Conservation (phyloP, 2,888 invertebrate species). For the Meteorus colon region DNA sequence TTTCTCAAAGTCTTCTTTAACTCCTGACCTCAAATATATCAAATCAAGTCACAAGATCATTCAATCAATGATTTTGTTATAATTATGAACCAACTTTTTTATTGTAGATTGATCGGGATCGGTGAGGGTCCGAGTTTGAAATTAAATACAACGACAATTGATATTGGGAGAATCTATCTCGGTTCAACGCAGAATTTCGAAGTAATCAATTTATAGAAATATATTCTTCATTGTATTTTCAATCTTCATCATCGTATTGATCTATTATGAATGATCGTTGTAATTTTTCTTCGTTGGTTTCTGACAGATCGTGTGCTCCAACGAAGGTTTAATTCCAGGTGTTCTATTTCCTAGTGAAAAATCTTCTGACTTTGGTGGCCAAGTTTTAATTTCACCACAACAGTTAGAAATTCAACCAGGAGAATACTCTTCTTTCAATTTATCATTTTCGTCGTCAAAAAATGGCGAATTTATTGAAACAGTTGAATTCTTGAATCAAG, state of each 20-base stretch:
- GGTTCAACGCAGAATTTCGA: slow-evolving; percentile 78
- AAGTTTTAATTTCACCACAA: slow-evolving; percentile 75
- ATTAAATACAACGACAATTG: slow-evolving; percentile 16
- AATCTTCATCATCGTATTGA: neutral
- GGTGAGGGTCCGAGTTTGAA: slow-evolving; percentile 15
- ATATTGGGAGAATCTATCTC: slow-evolving; percentile 56
- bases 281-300: neutral
- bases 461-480: slow-evolving; percentile 80
- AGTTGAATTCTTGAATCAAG: slow-evolving; percentile 77
- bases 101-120: slow-evolving; percentile 12
- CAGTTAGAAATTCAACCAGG: slow-evolving; percentile 74
- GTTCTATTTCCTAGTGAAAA: slow-evolving; percentile 74
- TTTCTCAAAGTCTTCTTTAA: no score
- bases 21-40: no score
- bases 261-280: neutral
- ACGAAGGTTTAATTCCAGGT: slow-evolving; percentile 78
- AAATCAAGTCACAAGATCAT: no score
- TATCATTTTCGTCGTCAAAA: slow-evolving; percentile 77
- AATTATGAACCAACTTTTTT: neutral
- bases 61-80: neutral
- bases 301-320: slow-evolving; percentile 60
- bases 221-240: neutral
- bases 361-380: slow-evolving; percentile 76
- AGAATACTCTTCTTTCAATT: slow-evolving; percentile 75
- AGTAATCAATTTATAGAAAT: slow-evolving; percentile 62